Evolutionary conservation across 2,797 vertebrate species (phyloP).

Genomic region (Stomatorhinus walkeri): DNA sequence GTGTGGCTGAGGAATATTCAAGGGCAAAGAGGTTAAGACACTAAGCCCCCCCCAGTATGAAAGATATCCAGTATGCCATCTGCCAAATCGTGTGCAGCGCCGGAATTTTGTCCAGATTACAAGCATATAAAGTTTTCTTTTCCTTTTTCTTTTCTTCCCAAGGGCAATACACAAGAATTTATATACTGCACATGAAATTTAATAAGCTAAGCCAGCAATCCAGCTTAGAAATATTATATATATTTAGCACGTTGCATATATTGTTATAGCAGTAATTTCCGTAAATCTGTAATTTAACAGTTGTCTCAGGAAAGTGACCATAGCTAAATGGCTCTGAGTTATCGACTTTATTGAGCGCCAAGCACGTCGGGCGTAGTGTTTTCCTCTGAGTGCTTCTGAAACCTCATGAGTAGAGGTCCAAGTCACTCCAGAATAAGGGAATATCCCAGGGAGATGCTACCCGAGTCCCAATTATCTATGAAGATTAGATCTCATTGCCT

Average conservation of each 20-base stretch:
- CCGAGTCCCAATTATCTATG: constrained; percentile 26
- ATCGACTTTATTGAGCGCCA: constrained; percentile 20
- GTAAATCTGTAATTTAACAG: constrained; percentile 22
- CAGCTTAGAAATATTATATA: not conserved
- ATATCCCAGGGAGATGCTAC: constrained; percentile 2
- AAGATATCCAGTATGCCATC: not conserved
- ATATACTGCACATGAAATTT: not conserved
- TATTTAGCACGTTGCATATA: not conserved
- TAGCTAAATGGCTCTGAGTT: constrained; percentile 11
- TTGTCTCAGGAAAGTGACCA: not conserved
- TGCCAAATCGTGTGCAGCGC: not conserved
- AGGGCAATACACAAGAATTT: not conserved
- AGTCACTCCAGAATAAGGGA: constrained; percentile 18
- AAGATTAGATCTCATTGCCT: constrained; percentile 16
- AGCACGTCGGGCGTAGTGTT: constrained; percentile 22
- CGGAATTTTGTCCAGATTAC: constrained; percentile 16
- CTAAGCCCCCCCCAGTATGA: not conserved
- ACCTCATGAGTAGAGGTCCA: constrained; percentile 8
- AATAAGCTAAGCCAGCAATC: not conserved
- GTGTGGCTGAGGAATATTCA: not conserved
- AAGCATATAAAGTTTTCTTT: not conserved
- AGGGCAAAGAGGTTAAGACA: not conserved
- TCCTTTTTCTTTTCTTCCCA: not conserved
- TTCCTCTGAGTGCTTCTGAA: not conserved
- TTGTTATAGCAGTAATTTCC: constrained; percentile 20